Percentiles rank a stretch among this genome's conserved stretches.
These are phyloP conservation scores for Monochamus saltuarius DNA, from an alignment of 1,140 invertebrate species.

Conservation along the genomic window DNA sequence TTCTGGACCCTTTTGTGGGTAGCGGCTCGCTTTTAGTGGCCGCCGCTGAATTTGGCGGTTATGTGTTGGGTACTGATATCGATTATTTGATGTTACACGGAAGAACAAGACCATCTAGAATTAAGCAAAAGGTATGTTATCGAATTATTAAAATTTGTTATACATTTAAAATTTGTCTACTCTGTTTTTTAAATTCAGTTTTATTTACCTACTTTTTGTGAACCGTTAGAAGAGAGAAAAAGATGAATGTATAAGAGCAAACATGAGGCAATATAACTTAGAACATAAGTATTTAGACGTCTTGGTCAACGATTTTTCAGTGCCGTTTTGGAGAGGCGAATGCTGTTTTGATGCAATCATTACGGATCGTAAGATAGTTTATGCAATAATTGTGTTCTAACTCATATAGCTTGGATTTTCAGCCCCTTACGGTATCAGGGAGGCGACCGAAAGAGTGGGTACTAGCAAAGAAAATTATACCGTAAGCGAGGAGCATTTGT, in stretches of 20 bases:
- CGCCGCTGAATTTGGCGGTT: conserved; percentile 87
- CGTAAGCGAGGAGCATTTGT: conserved; percentile 63
- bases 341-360: conserved; percentile 84
- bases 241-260: conserved; percentile 83
- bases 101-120: conserved; percentile 75
- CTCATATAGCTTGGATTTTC: conserved; percentile 39
- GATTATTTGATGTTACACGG: conserved; percentile 92
- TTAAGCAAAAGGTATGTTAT: conserved; percentile 68
- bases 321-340: conserved; percentile 71
- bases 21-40: conserved; percentile 90
- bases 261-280: conserved; percentile 84
- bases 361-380: conserved; percentile 83
- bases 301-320: conserved; percentile 85
- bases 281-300: conserved; percentile 80
- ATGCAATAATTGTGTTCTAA: background rate
- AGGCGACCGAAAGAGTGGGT: conserved; percentile 84
- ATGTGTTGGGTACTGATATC: conserved; percentile 90
- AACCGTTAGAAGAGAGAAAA: conserved; percentile 62
- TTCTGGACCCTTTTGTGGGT: conserved; percentile 95
- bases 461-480: conserved; percentile 62
- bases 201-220: conserved; percentile 30
- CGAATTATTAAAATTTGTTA: background rate
- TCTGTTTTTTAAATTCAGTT: too few relatives aligned
- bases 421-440: conserved; percentile 96
- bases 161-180: conserved; percentile 1